phyloP scores from a whole-genome alignment of 2,113 vertebrate species.

The Maccullochella peelii region DNA sequence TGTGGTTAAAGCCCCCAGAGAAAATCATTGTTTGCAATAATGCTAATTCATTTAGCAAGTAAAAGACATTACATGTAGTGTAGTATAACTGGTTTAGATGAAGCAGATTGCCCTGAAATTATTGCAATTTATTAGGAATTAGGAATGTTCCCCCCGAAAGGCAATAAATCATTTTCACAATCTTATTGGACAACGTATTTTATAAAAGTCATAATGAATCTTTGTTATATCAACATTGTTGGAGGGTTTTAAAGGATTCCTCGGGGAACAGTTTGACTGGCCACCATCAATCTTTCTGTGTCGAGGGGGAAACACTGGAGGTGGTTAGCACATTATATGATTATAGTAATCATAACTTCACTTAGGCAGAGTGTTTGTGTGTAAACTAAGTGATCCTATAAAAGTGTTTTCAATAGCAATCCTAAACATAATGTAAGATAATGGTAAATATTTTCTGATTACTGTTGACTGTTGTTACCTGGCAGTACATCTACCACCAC shows the following conservation, averaged over 20 bases:
- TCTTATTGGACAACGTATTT: constrained; percentile 61
- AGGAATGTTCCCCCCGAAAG: constrained; percentile 57
- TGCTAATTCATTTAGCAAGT: constrained; percentile 59
- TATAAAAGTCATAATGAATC: constrained; percentile 71
- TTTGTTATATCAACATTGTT: constrained; percentile 71
- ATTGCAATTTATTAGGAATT: constrained; percentile 69
- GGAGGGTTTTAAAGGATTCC: constrained; percentile 53
- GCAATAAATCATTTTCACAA: constrained; percentile 67
- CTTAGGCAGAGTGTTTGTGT: constrained; percentile 58
- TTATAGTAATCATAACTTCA: constrained; percentile 70
- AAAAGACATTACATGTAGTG: constrained; percentile 45
- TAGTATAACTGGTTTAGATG: constrained; percentile 47
- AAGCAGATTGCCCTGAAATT: constrained; percentile 58
- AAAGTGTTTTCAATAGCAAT: constrained; percentile 50
- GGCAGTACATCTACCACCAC: neutral
- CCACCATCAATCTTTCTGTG: constrained; percentile 67
- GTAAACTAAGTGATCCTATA: constrained; percentile 54
- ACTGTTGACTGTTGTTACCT: constrained; percentile 20
- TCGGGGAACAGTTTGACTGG: constrained; percentile 60
- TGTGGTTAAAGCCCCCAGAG: constrained; percentile 54
- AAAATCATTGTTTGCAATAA: constrained; percentile 70
- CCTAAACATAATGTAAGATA: constrained; percentile 35
- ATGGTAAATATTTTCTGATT: constrained; percentile 5
- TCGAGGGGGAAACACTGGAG: constrained; percentile 58
- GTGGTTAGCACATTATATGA: constrained; percentile 76